Evolutionary conservation across 2,797 vertebrate species (phyloP), one percentile per base, ranked within the genome.

Genomic region (Lagorchestes hirsutus): DNA sequence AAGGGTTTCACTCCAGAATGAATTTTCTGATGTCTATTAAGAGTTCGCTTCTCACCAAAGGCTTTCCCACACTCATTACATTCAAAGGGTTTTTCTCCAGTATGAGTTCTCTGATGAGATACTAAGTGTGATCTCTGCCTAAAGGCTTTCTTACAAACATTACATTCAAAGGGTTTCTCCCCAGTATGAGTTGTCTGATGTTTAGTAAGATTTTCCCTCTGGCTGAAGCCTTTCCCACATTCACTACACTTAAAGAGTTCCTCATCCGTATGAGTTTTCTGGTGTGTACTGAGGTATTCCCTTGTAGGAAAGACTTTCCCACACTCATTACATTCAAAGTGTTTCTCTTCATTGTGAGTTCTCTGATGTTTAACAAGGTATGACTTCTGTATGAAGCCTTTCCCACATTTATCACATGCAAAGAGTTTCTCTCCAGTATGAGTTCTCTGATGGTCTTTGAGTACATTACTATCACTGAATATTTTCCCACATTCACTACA

Each of bases 401-500:
- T 97, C 67, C 97, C 97, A 94, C 98, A 98, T 91, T 98, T 97
- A 54, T 55, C 96, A 92, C 98, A 98, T 94, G 97, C 97, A 92
- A 97, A 98, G 28, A 97, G 96, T 96, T 97, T 96, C 95, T 98
- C 97, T 59, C 97, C 97, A 90, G 97, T 98, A 55, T 98, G 98
- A 24, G 98, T 98, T 96, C 98, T 98, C 90, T 98, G 97, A 31
- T 98, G 98, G 50, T 98, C 98, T 8, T 98, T 97, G 90, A 98
- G 97, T 95, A 98, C 98, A n/a, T 98, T 98, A 82, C 98, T 98
- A 95, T 98, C 98, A 18, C 98, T 97, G 92, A 98, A 98, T 57
- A 96, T 98, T 93, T 98, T 98, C 28, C 98, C 98, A 97, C 98
- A 98, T 90, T 98, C 98, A 40, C 98, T 97, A 96, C 98, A 98